These are phyloP conservation scores for Congeria kusceri DNA, from an alignment of 2,888 invertebrate species.

Conservation along the genomic window DNA sequence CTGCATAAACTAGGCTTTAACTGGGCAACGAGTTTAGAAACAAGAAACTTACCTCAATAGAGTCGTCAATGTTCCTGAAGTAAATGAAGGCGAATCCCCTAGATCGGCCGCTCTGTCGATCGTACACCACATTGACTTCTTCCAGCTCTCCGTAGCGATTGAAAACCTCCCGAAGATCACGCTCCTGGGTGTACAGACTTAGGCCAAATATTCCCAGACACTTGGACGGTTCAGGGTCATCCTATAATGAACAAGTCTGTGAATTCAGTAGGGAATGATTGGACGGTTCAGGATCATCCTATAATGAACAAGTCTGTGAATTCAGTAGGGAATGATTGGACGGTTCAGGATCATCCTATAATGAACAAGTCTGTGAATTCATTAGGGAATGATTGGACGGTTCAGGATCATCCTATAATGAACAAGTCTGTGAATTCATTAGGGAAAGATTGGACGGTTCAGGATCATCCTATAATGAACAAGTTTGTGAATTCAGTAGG, in stretches of 20 bases:
- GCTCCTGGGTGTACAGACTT: conserved; percentile 96
- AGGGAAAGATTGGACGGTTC: no score
- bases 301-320: conserved; percentile 56
- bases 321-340: no score
- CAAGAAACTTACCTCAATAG: conserved; percentile 88
- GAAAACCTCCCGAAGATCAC: conserved; percentile 96
- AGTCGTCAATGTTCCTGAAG: conserved; percentile 94
- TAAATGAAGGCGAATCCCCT: conserved; percentile 99
- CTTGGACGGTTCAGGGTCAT: conserved; percentile 94
- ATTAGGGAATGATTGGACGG: no score
- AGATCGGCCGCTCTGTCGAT: conserved; percentile 93
- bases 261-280: no score
- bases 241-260: conserved; percentile 85
- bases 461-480: conserved; percentile 92
- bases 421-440: no score
- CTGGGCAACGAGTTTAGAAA: neutral
- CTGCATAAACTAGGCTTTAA: no score
- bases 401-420: conserved; percentile 91
- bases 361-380: neutral
- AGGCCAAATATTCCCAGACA: conserved; percentile 98
- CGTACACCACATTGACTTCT: conserved; percentile 96
- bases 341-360: conserved; percentile 93
- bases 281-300: conserved; percentile 94
- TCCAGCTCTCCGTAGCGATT: conserved; percentile 96
- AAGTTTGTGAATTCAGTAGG: no score